Evolutionary conservation across 92 coral and sea anemone species (phyloP).

Genomic region (Montipora capitata): DNA sequence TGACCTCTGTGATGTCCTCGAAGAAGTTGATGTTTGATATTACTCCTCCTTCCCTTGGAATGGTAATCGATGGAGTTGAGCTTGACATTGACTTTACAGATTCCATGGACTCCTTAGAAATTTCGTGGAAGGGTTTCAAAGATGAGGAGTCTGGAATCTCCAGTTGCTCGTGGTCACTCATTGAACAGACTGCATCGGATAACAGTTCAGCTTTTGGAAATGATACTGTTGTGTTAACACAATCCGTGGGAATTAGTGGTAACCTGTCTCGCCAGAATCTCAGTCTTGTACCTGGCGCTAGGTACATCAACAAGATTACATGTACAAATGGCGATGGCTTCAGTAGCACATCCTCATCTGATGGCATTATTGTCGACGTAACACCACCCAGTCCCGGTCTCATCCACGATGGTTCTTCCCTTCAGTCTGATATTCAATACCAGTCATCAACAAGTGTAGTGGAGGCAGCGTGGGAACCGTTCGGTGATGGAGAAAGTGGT

Average conservation of each 20-base stretch:
- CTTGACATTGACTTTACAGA: slow-evolving; percentile 81
- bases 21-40: slow-evolving; percentile 76
- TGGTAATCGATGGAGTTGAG: slow-evolving; percentile 83
- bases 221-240: slow-evolving; percentile 66
- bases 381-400: slow-evolving; percentile 83
- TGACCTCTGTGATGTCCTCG: slow-evolving; percentile 82
- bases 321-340: slow-evolving; percentile 93
- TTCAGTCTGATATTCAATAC: slow-evolving; percentile 65
- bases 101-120: slow-evolving; percentile 61
- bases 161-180: slow-evolving; percentile 81
- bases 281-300: slow-evolving; percentile 83
- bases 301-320: slow-evolving; percentile 80
- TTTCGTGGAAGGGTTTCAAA: slow-evolving; percentile 84
- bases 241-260: slow-evolving; percentile 70
- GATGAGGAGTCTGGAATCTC: slow-evolving; percentile 85
- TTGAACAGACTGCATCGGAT: slow-evolving; percentile 77
- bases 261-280: slow-evolving; percentile 70
- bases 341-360: slow-evolving; percentile 74
- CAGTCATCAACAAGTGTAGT: slow-evolving; percentile 70
- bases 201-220: slow-evolving; percentile 74
- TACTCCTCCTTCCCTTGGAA: slow-evolving; percentile 90
- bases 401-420: slow-evolving; percentile 77
- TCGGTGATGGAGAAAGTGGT: slow-evolving; percentile 89
- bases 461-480: slow-evolving; percentile 80
- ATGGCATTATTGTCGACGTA: slow-evolving; percentile 88